Evolutionary conservation across 2,113 vertebrate species (phyloP).

Genomic region (Columba janthina): DNA sequence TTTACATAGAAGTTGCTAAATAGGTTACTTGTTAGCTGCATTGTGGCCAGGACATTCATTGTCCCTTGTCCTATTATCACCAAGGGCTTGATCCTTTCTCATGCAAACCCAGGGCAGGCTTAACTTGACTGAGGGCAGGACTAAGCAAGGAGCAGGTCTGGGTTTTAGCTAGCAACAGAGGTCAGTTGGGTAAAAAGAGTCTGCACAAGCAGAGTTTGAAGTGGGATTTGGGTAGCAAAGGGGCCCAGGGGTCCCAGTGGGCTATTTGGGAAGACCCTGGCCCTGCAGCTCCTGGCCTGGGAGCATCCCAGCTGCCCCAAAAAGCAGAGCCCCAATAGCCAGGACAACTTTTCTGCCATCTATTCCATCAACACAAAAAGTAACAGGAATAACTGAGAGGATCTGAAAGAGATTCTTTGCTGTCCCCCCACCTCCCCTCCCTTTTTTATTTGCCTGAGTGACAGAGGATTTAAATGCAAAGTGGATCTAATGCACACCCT

Average conservation of each 20-base stretch:
- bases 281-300: not conserved
- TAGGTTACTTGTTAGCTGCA: not conserved
- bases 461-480: slow-evolving; percentile 74
- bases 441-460: slow-evolving; percentile 60
- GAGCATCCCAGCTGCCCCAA: not conserved
- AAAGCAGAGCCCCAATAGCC: not conserved
- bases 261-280: not conserved
- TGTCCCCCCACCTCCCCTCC: not conserved
- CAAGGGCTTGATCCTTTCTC: not conserved
- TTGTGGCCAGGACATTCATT: not conserved
- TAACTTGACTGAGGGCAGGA: not conserved
- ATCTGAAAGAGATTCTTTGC: slow-evolving; percentile 54
- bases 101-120: not conserved
- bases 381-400: not conserved
- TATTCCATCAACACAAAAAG: not conserved
- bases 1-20: not conserved
- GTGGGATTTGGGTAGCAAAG: not conserved
- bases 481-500: slow-evolving; percentile 70
- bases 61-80: not conserved
- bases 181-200: not conserved
- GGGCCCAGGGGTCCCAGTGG: not conserved
- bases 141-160: not conserved
- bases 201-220: not conserved
- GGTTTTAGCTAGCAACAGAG: not conserved
- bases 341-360: not conserved